These are phyloP conservation scores for Chalcis sispes DNA, from an alignment of 2,888 invertebrate genomes.

Conservation along the genomic window DNA sequence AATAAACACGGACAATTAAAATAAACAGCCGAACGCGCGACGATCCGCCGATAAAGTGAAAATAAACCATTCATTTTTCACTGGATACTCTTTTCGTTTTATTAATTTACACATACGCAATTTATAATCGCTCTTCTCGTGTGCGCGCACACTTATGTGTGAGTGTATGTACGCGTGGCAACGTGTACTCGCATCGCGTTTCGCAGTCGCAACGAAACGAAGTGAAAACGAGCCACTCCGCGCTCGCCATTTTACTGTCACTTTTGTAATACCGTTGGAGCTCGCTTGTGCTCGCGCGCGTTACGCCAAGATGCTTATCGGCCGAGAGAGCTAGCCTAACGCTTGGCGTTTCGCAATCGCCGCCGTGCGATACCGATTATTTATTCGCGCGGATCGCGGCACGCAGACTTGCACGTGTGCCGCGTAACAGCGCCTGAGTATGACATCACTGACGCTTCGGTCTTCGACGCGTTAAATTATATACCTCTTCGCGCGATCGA, in stretches of 20 bases:
- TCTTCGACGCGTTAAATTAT: neutral
- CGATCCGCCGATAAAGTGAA: too few relatives aligned
- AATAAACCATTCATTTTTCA: too few relatives aligned
- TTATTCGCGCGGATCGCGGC: slow-evolving; percentile 37
- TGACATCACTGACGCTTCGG: slow-evolving; percentile 30
- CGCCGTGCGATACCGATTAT: slow-evolving; percentile 43
- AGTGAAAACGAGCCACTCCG: slow-evolving; percentile 25
- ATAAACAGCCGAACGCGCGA: too few relatives aligned
- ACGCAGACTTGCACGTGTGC: neutral
- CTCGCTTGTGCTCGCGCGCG: slow-evolving; percentile 30
- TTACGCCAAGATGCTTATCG: slow-evolving; percentile 58
- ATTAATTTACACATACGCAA: too few relatives aligned
- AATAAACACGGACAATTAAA: too few relatives aligned
- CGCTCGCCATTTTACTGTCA: slow-evolving; percentile 70
- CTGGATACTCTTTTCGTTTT: too few relatives aligned
- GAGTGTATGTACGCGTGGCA: too few relatives aligned
- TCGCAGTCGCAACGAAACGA: too few relatives aligned
- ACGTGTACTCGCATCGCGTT: too few relatives aligned
- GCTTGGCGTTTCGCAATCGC: slow-evolving; percentile 24
- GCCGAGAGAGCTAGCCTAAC: slow-evolving; percentile 28
- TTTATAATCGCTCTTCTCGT: too few relatives aligned
- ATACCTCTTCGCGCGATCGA: too few relatives aligned
- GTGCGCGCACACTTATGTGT: too few relatives aligned
- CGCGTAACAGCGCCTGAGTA: neutral
- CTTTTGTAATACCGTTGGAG: slow-evolving; percentile 72